phyloP scores from a whole-genome alignment of 2,113 vertebrate species.

The Drymodes brunneopygia region DNA sequence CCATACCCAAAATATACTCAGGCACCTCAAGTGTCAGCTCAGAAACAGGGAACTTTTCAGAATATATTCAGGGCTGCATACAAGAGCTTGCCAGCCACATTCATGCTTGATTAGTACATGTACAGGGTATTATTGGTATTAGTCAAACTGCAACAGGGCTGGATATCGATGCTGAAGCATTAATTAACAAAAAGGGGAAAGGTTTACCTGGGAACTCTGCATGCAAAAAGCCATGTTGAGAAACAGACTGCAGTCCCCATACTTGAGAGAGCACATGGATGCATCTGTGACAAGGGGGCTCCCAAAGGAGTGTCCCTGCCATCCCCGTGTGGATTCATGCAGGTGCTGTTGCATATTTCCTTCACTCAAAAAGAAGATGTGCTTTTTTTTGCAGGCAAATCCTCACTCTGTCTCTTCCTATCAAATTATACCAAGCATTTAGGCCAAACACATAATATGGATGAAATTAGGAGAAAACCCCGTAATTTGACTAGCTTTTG shows the following conservation, averaged over 20 bases:
- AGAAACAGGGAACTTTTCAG: background rate
- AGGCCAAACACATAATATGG: background rate
- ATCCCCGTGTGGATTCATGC: background rate
- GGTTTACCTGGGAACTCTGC: background rate
- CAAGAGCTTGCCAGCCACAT: background rate
- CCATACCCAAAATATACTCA: background rate
- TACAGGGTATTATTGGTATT: background rate
- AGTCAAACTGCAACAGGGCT: background rate
- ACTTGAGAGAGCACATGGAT: background rate
- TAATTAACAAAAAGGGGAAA: background rate
- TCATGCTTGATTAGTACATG: background rate
- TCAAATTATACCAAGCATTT: background rate
- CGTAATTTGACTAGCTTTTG: background rate
- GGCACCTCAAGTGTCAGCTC: background rate
- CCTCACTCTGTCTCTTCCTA: background rate
- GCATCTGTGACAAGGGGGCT: background rate
- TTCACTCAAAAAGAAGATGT: accelerated
- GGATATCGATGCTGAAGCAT: background rate
- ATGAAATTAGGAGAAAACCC: background rate
- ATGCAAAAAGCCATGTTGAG: background rate
- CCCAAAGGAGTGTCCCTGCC: background rate
- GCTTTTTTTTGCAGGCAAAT: accelerated
- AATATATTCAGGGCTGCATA: background rate
- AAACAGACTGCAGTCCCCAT: background rate
- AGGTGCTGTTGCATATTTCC: background rate